Evolutionary conservation across 2,113 vertebrate genomes (phyloP).

Genomic region (Antechinus stuartii): DNA sequence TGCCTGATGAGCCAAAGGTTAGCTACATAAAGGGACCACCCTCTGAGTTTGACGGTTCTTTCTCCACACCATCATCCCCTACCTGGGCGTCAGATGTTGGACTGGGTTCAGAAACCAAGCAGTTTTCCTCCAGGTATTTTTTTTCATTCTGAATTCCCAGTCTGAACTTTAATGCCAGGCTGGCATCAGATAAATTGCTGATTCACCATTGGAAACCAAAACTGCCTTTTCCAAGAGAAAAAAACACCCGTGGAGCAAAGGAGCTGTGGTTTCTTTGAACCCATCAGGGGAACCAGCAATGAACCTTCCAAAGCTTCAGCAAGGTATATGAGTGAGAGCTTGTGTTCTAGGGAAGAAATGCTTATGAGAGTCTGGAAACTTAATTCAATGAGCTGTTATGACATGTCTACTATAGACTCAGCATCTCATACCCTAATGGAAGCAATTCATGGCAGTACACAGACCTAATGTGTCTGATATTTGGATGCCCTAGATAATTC

Average conservation of each 20-base stretch:
- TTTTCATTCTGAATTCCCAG: background rate
- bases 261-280: background rate
- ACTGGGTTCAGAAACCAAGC: background rate
- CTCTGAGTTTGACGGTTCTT: background rate
- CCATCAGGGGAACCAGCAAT: background rate
- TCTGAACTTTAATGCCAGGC: background rate
- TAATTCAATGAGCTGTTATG: background rate
- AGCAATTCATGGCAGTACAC: background rate
- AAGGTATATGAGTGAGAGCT: background rate
- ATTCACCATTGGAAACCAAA: background rate
- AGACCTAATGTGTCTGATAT: background rate
- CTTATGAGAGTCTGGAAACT: background rate
- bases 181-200: constrained; percentile 1
- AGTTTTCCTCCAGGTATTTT: background rate
- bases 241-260: background rate
- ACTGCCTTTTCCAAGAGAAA: background rate
- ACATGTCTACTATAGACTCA: background rate
- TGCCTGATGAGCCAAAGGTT: background rate
- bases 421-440: background rate
- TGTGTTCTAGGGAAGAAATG: background rate
- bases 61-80: background rate
- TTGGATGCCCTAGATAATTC: background rate
- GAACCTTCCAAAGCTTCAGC: background rate
- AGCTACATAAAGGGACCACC: background rate
- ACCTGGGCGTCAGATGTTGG: background rate